Base-by-base conservation (phyloP, 2,797 vertebrate genomes). In the Enteromius mattozi region DNA sequence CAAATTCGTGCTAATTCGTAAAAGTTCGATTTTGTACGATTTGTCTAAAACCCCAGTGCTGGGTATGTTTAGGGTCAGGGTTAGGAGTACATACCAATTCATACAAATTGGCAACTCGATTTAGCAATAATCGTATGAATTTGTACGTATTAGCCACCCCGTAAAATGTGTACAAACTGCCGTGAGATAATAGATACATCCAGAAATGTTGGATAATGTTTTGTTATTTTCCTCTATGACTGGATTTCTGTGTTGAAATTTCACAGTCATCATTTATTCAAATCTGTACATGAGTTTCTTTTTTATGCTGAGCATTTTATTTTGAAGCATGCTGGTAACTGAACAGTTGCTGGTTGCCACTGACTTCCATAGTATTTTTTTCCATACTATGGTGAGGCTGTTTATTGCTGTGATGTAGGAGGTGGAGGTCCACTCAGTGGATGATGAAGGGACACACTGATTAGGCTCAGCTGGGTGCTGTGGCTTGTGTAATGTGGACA, bases 401-500 rank as follows among this genome's bases (percentile, higher is more conserved):
- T 49, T 72, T 59, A 59, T 77, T 17, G 47, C n/a, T 78, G 33
- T 45, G 1, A n/a, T 14, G 19, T 4, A 70, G 37, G 9, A 16
- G 19, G 45, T 47, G 40, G 21, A n/a, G 21, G 65, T 54, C 33
- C 40, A 42, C 54, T 47, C 40, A 49, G 19, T 21, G 71, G 75
- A 37, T 42, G 27, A 83, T 63, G 82, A 76, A 70, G 42, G 69
- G 86, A 86, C 74, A 87, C 84, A 79, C 16, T 71, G 51, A 80
- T 66, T 79, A 17, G 61, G 80, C 69, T 78, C 76, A n/a, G 79
- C 76, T 78, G 82, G 83, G 61, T 81, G 54, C 78, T 49, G n/a
- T 45, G 78, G 65, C 69, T 83, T 86, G 76, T 63, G 81, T 83
- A 69, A 81, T 66, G 78, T 74, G 14, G 78, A 85, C 61, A 88